phyloP scores from a whole-genome alignment of 2,797 vertebrate species.

The Leptatherina wallacei region DNA sequence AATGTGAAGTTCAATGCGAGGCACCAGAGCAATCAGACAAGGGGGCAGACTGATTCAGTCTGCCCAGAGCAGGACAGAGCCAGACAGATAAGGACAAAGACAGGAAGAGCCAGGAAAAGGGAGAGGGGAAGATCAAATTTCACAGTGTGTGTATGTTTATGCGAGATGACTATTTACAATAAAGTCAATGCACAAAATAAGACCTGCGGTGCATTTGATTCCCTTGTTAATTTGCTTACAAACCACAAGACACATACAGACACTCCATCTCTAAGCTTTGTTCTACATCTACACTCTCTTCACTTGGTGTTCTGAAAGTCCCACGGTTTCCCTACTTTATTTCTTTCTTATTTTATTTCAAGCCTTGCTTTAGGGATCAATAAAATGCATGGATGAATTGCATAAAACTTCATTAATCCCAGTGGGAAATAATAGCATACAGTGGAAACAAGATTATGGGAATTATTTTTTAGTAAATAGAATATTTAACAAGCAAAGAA shows the following conservation, averaged over 20 bases:
- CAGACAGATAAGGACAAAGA: slow-evolving; percentile 46
- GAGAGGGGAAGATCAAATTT: slow-evolving; percentile 32
- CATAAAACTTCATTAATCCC: background rate
- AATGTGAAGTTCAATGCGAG: slow-evolving; percentile 48
- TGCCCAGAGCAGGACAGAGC: slow-evolving; percentile 47
- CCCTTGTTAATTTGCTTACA: slow-evolving; percentile 72
- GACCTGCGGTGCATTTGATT: slow-evolving; percentile 67
- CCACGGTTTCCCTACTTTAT: background rate
- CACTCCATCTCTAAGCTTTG: slow-evolving; percentile 3
- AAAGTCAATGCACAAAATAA: slow-evolving; percentile 37
- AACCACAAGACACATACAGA: slow-evolving; percentile 19
- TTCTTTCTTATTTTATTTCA: background rate
- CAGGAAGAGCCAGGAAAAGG: slow-evolving; percentile 24
- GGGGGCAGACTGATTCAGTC: slow-evolving; percentile 60
- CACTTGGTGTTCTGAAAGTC: background rate
- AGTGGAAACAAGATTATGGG: background rate
- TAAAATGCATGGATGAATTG: background rate
- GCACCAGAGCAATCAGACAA: slow-evolving; percentile 57
- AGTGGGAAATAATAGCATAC: background rate
- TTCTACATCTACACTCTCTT: background rate
- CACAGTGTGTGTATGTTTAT: slow-evolving; percentile 28
- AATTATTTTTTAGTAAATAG: background rate
- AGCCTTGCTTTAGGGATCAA: background rate
- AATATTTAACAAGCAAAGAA: background rate
- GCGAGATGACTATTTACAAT: slow-evolving; percentile 37